phyloP scores from a whole-genome alignment of 2,888 invertebrate species.

The Platynereis dumerilii region DNA sequence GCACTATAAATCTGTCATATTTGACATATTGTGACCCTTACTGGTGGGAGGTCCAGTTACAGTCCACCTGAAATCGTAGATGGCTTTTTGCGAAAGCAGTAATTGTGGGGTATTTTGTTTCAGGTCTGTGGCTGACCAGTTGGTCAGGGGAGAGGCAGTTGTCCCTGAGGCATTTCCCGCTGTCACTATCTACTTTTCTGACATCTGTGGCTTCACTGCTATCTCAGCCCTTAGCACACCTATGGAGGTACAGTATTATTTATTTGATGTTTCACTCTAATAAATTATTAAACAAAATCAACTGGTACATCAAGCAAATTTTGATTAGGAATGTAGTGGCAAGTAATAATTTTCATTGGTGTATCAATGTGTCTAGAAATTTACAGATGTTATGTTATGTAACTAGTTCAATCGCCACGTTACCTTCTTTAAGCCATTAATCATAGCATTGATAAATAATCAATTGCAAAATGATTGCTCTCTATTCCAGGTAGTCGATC shows the following conservation, averaged over 20 bases:
- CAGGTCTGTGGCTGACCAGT: constrained; percentile 75
- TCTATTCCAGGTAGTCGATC: constrained; percentile 76
- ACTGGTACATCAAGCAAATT: neutral
- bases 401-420: too few species aligned
- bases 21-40: too few species aligned
- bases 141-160: constrained; percentile 86
- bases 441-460: too few species aligned
- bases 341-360: too few species aligned
- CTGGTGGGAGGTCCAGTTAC: too few species aligned
- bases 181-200: constrained; percentile 94
- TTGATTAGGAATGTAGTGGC: neutral
- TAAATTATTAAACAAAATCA: neutral
- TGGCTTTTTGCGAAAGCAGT: too few species aligned
- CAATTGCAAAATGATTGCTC: too few species aligned
- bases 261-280: neutral
- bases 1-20: too few species aligned
- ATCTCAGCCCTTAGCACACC: constrained; percentile 86
- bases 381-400: too few species aligned
- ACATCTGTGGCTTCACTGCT: constrained; percentile 81
- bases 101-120: neutral
- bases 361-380: too few species aligned
- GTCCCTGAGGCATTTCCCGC: constrained; percentile 88
- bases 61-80: too few species aligned
- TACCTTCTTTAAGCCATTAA: too few species aligned
- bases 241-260: constrained; percentile 43